phyloP scores from a whole-genome alignment of 2,113 vertebrate genomes.

The Callionymus lyra region DNA sequence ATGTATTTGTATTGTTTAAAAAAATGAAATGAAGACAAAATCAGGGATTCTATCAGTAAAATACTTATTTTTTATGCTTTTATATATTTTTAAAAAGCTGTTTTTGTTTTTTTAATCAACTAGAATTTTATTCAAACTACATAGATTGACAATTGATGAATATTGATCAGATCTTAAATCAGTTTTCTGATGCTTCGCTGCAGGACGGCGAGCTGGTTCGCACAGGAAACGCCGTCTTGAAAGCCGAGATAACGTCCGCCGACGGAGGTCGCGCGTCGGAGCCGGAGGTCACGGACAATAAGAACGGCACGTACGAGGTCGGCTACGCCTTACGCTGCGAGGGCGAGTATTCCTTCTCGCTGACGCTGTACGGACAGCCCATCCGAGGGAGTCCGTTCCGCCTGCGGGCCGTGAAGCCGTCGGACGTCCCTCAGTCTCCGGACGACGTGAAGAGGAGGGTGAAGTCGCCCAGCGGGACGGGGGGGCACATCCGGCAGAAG shows the following conservation, averaged over 20 bases:
- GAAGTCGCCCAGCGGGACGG: slow-evolving; percentile 84
- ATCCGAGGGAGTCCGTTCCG: slow-evolving; percentile 85
- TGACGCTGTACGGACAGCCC: slow-evolving; percentile 83
- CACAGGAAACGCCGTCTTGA: slow-evolving; percentile 78
- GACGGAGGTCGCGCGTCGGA: slow-evolving; percentile 65
- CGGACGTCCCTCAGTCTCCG: slow-evolving; percentile 78
- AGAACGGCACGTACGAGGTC: slow-evolving; percentile 91
- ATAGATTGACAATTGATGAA: neutral
- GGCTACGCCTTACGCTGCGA: slow-evolving; percentile 77
- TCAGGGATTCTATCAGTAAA: too few relatives aligned
- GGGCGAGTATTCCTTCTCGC: slow-evolving; percentile 78
- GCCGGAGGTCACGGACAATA: slow-evolving; percentile 82
- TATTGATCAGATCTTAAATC: neutral
- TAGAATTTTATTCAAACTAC: too few relatives aligned
- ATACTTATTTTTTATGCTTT: too few relatives aligned
- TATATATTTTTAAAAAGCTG: too few relatives aligned
- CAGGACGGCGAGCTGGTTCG: slow-evolving; percentile 83
- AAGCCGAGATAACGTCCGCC: slow-evolving; percentile 66
- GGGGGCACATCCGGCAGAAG: slow-evolving; percentile 85
- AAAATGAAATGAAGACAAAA: too few relatives aligned
- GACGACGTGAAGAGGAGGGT: slow-evolving; percentile 89
- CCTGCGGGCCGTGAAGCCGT: slow-evolving; percentile 75
- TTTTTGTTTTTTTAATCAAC: too few relatives aligned
- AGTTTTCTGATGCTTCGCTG: neutral
- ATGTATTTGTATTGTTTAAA: too few relatives aligned